Percentiles rank a stretch among this genome's conserved stretches.
Evolutionary conservation across 2,113 vertebrate species (phyloP).

Genomic region (Bos javanicus): DNA sequence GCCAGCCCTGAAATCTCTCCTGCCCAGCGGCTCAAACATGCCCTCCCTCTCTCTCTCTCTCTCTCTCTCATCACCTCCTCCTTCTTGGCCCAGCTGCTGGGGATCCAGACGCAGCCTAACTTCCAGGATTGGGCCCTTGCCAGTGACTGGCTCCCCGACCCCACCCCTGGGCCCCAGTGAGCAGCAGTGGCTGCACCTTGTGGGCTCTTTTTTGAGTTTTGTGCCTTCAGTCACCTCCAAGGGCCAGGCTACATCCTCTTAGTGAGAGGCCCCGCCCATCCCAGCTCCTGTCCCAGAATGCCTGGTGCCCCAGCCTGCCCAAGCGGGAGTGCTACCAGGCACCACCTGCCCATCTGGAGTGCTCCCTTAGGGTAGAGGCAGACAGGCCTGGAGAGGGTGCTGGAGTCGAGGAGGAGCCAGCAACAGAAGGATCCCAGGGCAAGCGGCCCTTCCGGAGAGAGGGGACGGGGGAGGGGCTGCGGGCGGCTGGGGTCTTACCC

Average conservation of each 20-base stretch:
- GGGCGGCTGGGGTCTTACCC: not conserved
- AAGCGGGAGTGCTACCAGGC: not conserved
- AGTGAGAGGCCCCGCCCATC: not conserved
- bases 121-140: not conserved
- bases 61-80: not conserved
- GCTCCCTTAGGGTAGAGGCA: fast-evolving
- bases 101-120: not conserved
- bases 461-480: not conserved
- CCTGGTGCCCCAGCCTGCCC: not conserved
- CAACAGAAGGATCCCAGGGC: too few relatives aligned
- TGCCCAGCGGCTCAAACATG: not conserved
- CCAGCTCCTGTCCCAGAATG: not conserved
- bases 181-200: not conserved
- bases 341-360: not conserved
- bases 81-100: not conserved
- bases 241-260: not conserved
- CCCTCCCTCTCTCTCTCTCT: too few relatives aligned
- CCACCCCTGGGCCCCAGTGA: not conserved
- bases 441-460: not conserved
- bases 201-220: not conserved
- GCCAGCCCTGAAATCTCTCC: not conserved
- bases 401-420: not conserved
- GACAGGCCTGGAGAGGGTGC: not conserved
- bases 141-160: not conserved
- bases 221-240: not conserved